Percentiles rank a stretch among this genome's conserved stretches.
phyloP scores from a whole-genome alignment of 2,888 invertebrate species.

The Drosophila mulleri region DNA sequence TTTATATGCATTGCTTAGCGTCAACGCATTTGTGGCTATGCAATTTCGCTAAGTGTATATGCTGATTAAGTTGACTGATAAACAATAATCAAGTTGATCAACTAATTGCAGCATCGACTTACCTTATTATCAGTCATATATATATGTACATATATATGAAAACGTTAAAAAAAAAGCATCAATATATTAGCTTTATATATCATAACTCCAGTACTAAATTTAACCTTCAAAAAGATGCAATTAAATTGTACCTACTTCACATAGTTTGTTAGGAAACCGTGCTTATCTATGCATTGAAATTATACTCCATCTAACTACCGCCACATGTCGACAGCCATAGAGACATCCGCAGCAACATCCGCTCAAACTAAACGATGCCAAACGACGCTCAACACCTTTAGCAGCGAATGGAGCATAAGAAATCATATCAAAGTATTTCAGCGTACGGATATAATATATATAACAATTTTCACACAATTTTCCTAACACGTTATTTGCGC shows the following conservation, averaged over 20 bases:
- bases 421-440: conserved; percentile 71
- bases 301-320: conserved; percentile 38
- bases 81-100: not conserved
- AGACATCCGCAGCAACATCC: conserved; percentile 27
- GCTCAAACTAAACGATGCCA: conserved; percentile 39
- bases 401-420: conserved; percentile 74
- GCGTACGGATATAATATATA: conserved; percentile 76
- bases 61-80: not conserved
- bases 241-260: not conserved
- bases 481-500: conserved; percentile 78
- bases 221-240: not conserved
- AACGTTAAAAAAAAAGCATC: no score
- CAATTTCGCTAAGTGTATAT: not conserved
- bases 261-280: not conserved
- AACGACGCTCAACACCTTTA: conserved; percentile 69
- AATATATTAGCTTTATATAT: no score
- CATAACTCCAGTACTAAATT: no score
- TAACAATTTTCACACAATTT: conserved; percentile 80
- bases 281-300: conserved; percentile 27
- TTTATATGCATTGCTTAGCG: conserved; percentile 31
- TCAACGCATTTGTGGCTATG: not conserved
- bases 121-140: no score
- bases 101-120: not conserved
- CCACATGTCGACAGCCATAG: conserved; percentile 17
- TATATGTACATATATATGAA: no score